Percentiles rank a stretch among this genome's conserved stretches.
Evolutionary conservation across 1,140 invertebrate genomes (phyloP).

Genomic region (Drosophila mauritiana): DNA sequence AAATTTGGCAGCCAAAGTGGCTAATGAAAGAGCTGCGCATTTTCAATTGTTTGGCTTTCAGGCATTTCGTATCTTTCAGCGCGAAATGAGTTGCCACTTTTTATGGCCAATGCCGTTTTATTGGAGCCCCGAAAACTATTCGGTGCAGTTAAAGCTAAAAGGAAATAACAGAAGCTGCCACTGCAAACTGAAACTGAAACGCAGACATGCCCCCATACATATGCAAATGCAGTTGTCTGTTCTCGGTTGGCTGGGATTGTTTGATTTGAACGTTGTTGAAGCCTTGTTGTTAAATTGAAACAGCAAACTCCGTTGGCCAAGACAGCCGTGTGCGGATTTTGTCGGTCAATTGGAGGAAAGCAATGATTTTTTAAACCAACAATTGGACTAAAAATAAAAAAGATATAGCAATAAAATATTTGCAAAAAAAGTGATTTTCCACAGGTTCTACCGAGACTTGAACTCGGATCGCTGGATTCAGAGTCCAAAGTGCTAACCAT

Average conservation of each 20-base stretch:
- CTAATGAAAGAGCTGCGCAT: conserved; percentile 60
- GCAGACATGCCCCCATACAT: conserved; percentile 53
- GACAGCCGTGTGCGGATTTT: conserved; percentile 13
- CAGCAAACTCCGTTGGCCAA: conserved; percentile 28
- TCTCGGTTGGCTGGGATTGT: neutral
- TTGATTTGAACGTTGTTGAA: conserved; percentile 20
- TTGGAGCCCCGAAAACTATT: conserved; percentile 62
- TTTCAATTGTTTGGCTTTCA: conserved; percentile 47
- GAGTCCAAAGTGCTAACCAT: conserved; percentile 96
- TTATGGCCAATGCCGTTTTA: conserved; percentile 77
- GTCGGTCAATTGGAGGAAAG: conserved; percentile 26
- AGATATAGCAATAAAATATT: neutral
- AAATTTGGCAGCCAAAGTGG: conserved; percentile 63
- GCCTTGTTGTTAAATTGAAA: conserved; percentile 51
- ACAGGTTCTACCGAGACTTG: conserved; percentile 93
- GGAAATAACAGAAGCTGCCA: conserved; percentile 51
- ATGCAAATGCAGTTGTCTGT: conserved; percentile 65
- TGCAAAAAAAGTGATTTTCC: neutral
- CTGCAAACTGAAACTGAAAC: conserved; percentile 22
- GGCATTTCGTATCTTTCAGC: conserved; percentile 41
- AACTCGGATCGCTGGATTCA: conserved; percentile 96
- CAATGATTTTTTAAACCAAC: neutral
- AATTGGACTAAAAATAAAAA: neutral
- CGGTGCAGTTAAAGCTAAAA: conserved; percentile 56
- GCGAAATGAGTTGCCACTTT: conserved; percentile 63